Base-by-base conservation (phyloP, 2,113 vertebrate species). In the Austrofundulus limnaeus region DNA sequence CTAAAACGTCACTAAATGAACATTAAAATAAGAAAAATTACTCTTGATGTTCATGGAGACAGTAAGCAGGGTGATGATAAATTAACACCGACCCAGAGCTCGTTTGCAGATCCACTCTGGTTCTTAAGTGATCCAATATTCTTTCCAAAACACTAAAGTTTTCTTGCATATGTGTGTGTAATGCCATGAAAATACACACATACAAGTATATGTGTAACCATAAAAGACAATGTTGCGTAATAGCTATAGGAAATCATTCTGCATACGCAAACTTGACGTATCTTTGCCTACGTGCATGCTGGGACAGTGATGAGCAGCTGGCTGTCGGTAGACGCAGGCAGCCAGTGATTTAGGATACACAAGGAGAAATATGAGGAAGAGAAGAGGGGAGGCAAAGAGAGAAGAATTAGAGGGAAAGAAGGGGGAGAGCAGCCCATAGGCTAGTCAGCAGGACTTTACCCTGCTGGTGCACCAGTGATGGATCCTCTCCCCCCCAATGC, bases 401-500 rank as follows among this genome's bases (percentile, higher is more conserved):
- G 60, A 34, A 58, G 57, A 61, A 75, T 67, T 39, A 63, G 43
- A 60, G 34, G 50, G 42, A 52, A 34, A 43, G 21, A 45, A 67
- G 59, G 20, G 31, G 48, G 38, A 62, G 47, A 1, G 12, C 47
- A 69, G 50, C 59, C 76, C 24, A 50, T 63, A 62, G 69, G 74
- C 84, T 77, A 87, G 84, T 89, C 87, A 88, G 86, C 84, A 79
- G 68, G 72, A 82, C 78, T 84, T 85, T 82, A 80, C 70, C 65
- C 73, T 62, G 78, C 82, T 82, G 74, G 75, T 80, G 62, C 19
- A 17, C 65, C 75, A 80, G 80, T 91, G 92, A 93, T 91, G 80
- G 87, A 92, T 92, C 80, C 75, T 70, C 31, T 92, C 80, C 75
- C 72, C 31, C 75, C 68, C 73, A 72, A 80, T 77, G 73, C 73